Conservation (phyloP, 2,113 vertebrate species). For the Sterna hirundo region DNA sequence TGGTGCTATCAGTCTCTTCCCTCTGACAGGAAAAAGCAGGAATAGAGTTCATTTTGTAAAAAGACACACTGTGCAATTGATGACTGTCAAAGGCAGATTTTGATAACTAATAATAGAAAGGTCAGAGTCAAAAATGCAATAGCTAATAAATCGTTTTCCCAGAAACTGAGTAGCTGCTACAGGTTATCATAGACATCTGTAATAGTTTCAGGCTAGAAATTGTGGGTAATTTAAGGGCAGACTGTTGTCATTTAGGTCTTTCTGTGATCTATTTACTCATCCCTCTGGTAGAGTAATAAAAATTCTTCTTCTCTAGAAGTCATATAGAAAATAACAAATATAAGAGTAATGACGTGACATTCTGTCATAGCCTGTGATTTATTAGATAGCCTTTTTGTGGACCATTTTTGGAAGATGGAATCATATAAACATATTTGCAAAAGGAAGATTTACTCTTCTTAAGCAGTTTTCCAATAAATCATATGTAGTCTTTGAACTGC, state of each 20-base stretch:
- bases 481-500: background rate
- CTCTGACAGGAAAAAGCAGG: background rate
- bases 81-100: background rate
- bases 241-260: background rate
- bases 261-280: conserved; percentile 42
- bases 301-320: conserved; percentile 18
- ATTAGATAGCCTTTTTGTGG: background rate
- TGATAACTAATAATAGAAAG: conserved; percentile 30
- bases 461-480: background rate
- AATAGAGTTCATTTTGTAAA: background rate
- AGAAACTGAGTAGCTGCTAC: background rate
- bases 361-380: background rate
- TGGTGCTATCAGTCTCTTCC: background rate
- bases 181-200: conserved; percentile 3
- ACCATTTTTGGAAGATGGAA: background rate
- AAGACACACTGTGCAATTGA: background rate
- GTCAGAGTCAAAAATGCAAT: conserved; percentile 17
- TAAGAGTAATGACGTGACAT: background rate
- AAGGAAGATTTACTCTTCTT: background rate
- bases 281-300: background rate
- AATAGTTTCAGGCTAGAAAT: conserved; percentile 14
- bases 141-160: background rate
- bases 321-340: background rate
- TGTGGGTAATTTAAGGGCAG: background rate
- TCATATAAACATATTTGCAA: background rate